Base-by-base conservation (phyloP, 2,888 invertebrate species). In the Drosophila pseudotakahashii region DNA sequence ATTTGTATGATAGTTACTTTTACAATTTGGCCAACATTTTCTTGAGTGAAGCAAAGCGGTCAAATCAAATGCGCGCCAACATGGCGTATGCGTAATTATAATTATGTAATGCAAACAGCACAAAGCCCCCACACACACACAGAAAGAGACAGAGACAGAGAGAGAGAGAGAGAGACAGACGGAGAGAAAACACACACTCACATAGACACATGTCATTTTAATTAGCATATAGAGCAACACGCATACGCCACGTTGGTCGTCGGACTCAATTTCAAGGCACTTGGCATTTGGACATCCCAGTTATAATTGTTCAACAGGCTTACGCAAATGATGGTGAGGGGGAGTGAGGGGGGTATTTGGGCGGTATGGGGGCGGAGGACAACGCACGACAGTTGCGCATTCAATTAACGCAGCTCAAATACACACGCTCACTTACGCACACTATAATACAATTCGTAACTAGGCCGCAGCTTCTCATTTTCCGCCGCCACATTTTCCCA, bases 221-320 rank as follows among this genome's bases (percentile, higher is more conserved):
- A 81, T 81, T 81, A 81, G 81, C 88, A 84, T 81, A 81, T 87
- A 81, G 81, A 81, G 88, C 53, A 72, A 62, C 73, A 73, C 73
- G 63, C 73, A 71, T 63, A 71, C 84, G 78, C 81, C 79, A 72
- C 80, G 86, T 79, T 85, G 84, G 78, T 71, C 77, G 81, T 77
- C 81, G 88, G 85, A 81, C 81, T 81, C 81, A 81, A 81, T 81
- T 81, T 81, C 81, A 81, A 81, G 71, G 88, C 81, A 87, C 81
- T 81, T 87, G 88, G 81, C 87, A 87, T 87, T 87, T 81, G 88
- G 81, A 87, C 85, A 81, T 81, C 70, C 85, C 88, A 81, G 81
- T 73, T 87, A 81, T 81, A 81, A 81, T 81, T 87, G 81, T 87
- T 81, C 81, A 81, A 81, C 81, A 81, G 81, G 81, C 81, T 87